A percentile compares a stretch with the other conserved stretches of the same genome.
Evolutionary conservation across 2,888 invertebrate species (phyloP).

Genomic region (Drosophila imparisetae): DNA sequence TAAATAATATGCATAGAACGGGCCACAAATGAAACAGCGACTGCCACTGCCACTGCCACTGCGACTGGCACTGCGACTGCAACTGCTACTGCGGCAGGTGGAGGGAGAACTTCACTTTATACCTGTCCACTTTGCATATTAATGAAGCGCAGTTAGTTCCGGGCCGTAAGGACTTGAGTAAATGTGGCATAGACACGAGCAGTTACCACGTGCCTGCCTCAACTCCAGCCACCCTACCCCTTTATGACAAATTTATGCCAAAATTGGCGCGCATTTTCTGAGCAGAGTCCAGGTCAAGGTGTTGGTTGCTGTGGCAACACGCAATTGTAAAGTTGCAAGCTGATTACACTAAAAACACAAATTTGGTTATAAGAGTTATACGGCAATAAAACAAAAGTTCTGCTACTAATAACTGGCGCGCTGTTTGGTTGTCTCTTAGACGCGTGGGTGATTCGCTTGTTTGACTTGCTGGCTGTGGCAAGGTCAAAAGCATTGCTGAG

Average conservation of each 20-base stretch:
- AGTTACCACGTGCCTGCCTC: conserved; percentile 42
- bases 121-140: conserved; percentile 72
- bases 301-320: conserved; percentile 36
- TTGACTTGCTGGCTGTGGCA: conserved; percentile 14
- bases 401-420: conserved; percentile 17
- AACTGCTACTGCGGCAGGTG: neutral
- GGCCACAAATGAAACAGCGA: conserved; percentile 9
- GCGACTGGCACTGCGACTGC: neutral
- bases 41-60: neutral
- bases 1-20: conserved; percentile 40
- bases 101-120: conserved; percentile 7
- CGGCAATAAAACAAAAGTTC: conserved; percentile 40
- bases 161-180: conserved; percentile 57
- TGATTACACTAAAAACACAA: conserved; percentile 1
- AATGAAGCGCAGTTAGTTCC: conserved; percentile 60
- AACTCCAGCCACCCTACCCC: neutral
- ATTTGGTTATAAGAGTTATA: neutral
- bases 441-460: conserved; percentile 43
- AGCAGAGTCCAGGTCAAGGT: conserved; percentile 44
- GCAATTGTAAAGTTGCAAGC: conserved; percentile 28
- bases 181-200: conserved; percentile 67
- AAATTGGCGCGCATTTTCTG: conserved; percentile 9
- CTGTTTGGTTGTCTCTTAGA: conserved; percentile 11
- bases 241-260: neutral
- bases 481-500: conserved; percentile 32